A percentile compares a stretch with the other conserved stretches of the same genome.
Evolutionary conservation across 2,113 vertebrate genomes (phyloP).

Genomic region (Apteryx owenii): DNA sequence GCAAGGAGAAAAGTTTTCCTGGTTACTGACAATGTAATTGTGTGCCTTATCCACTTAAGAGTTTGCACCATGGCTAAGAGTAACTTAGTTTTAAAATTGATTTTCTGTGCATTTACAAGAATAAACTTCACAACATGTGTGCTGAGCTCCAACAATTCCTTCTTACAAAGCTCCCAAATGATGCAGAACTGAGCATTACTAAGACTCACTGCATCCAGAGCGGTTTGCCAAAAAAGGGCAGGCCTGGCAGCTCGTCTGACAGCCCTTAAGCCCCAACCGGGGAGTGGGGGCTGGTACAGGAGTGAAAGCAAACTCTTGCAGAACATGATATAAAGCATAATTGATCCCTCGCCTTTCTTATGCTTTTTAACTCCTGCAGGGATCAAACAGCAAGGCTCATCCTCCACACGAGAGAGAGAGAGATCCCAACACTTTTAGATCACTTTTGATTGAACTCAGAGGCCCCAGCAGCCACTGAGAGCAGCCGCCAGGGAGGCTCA

Average conservation of each 20-base stretch:
- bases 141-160: background rate
- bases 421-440: background rate
- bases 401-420: background rate
- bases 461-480: background rate
- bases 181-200: fast-evolving
- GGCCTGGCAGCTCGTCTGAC: background rate
- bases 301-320: background rate
- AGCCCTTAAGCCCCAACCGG: background rate
- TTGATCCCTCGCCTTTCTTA: background rate
- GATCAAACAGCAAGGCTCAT: background rate
- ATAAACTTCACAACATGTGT: fast-evolving
- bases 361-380: background rate
- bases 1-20: background rate
- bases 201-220: background rate
- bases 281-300: fast-evolving
- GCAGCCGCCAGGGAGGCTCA: fast-evolving
- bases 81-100: background rate
- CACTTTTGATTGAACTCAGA: background rate
- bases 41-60: background rate
- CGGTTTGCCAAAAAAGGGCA: background rate
- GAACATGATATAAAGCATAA: background rate
- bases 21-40: fast-evolving
- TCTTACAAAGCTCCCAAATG: background rate
- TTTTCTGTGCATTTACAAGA: background rate
- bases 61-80: background rate